These are phyloP conservation scores for Chaenocephalus aceratus DNA, from an alignment of 2,113 vertebrate species.

Conservation along the genomic window DNA sequence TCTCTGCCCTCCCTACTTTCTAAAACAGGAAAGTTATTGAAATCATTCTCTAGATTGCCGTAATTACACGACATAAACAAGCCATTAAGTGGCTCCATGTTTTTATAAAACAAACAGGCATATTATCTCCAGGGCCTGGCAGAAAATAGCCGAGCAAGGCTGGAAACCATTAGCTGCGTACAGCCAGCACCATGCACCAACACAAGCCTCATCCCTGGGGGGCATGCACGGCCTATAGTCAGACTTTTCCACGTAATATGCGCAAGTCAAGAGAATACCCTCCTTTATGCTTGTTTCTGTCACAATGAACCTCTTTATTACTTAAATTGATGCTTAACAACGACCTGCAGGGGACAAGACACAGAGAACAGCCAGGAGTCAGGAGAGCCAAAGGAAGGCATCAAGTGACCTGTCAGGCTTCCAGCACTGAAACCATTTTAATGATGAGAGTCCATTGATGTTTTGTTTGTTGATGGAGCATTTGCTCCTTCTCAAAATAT, in stretches of 20 bases:
- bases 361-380: neutral
- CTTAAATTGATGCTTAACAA: conserved; percentile 18
- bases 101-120: conserved; percentile 54
- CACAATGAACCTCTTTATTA: conserved; percentile 62
- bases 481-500: neutral
- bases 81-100: conserved; percentile 44
- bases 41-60: conserved; percentile 26
- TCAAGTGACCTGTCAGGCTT: neutral
- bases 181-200: conserved; percentile 63
- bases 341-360: conserved; percentile 25
- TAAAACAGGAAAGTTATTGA: conserved; percentile 34
- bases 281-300: conserved; percentile 48
- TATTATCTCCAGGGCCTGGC: conserved; percentile 54
- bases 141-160: conserved; percentile 46
- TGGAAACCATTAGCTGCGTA: conserved; percentile 69
- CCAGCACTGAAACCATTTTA: neutral
- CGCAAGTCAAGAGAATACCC: conserved; percentile 61
- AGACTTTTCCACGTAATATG: conserved; percentile 26
- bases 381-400: conserved; percentile 3
- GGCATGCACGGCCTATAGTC: conserved; percentile 17
- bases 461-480: neutral
- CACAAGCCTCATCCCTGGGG: conserved; percentile 29
- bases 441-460: neutral
- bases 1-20: neutral
- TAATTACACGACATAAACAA: conserved; percentile 57